phyloP scores from a whole-genome alignment of 2,113 vertebrate species.

The Salvator merianae region DNA sequence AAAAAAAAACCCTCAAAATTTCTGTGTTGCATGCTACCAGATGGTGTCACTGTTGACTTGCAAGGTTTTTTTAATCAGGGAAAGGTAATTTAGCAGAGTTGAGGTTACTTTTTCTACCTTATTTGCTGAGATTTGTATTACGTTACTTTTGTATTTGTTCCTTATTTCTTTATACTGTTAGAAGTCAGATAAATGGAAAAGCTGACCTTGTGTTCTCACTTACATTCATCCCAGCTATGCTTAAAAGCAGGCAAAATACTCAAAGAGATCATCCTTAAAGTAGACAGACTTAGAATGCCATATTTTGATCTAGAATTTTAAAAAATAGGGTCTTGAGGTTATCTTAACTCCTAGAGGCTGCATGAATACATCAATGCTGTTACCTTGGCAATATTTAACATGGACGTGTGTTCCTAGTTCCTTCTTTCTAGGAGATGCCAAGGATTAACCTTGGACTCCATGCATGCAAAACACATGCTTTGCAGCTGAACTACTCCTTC shows the following conservation, averaged over 20 bases:
- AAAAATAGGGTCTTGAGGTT: too few species aligned
- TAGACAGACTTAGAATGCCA: neutral
- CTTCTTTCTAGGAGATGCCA: too few species aligned
- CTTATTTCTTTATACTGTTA: slow-evolving; percentile 10
- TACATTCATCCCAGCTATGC: neutral
- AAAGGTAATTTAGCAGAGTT: neutral
- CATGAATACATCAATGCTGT: too few species aligned
- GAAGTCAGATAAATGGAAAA: neutral
- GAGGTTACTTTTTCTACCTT: neutral
- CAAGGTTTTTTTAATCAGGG: neutral
- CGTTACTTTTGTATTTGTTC: neutral
- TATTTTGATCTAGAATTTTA: neutral
- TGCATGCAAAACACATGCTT: too few species aligned
- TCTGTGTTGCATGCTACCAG: slow-evolving; percentile 41
- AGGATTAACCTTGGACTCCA: too few species aligned
- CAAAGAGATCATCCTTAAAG: rapidly evolving
- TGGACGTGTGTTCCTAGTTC: too few species aligned
- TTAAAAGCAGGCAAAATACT: neutral
- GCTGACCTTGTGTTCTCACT: neutral
- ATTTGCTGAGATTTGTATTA: neutral
- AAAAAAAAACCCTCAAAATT: neutral
- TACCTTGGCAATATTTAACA: too few species aligned
- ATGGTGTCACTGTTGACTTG: slow-evolving; percentile 73
- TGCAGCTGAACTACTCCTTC: too few species aligned
- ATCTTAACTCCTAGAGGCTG: too few species aligned